Percentiles rank a stretch among this genome's conserved stretches.
phyloP scores from a whole-genome alignment of 2,113 vertebrate species.

The Daubentonia madagascariensis region DNA sequence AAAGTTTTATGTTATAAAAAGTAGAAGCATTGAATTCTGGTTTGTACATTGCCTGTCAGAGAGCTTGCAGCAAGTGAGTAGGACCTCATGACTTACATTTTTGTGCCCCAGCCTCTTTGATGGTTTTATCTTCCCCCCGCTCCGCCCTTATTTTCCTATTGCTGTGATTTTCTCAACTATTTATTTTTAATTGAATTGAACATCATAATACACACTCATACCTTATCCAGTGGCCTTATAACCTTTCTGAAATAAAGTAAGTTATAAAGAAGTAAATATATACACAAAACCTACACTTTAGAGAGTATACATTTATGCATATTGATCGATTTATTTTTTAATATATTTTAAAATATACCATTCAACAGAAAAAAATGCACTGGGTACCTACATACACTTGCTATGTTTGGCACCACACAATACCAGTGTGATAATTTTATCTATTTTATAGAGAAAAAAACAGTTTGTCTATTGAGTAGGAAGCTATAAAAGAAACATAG shows the following conservation, averaged over 20 bases:
- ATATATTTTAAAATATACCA: neutral
- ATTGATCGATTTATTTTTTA: neutral
- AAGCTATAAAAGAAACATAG: neutral
- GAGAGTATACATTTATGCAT: neutral
- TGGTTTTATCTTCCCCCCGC: neutral
- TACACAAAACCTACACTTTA: neutral
- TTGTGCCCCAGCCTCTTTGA: neutral
- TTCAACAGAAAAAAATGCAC: neutral
- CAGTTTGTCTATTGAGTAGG: neutral
- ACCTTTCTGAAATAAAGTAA: conserved; percentile 40
- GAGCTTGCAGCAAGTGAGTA: neutral
- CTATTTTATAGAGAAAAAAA: conserved; percentile 11
- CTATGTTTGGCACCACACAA: neutral
- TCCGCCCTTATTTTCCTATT: neutral
- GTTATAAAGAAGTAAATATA: neutral
- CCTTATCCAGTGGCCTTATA: neutral
- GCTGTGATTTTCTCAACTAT: neutral
- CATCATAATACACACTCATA: neutral
- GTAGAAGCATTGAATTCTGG: neutral
- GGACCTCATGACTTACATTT: neutral
- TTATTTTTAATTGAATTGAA: conserved; percentile 22
- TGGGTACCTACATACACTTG: neutral
- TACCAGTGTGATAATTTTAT: neutral
- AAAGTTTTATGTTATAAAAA: neutral
- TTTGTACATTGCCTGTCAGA: neutral